These are phyloP conservation scores for Epizoanthus ramosus DNA, from an alignment of 92 coral and sea anemone species.

Conservation along the genomic window DNA sequence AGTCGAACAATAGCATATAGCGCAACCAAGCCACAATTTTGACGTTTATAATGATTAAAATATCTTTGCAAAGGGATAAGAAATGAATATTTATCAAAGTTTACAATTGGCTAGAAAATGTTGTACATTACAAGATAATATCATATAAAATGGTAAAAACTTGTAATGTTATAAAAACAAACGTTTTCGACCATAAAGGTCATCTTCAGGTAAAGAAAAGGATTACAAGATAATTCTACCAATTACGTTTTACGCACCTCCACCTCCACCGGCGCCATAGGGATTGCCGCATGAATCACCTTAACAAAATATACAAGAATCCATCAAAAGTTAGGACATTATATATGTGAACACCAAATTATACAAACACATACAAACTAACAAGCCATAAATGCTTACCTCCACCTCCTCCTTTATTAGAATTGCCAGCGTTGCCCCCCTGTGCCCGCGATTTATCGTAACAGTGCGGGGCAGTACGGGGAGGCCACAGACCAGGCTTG, in stretches of 20 bases:
- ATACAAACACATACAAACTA: background rate
- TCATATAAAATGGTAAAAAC: too few relatives aligned
- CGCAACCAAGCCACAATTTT: background rate
- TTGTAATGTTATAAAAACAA: too few relatives aligned
- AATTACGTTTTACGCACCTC: background rate
- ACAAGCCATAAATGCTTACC: conserved; percentile 5
- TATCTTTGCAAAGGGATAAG: background rate
- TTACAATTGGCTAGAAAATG: background rate
- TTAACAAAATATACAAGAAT: background rate
- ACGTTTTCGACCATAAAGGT: too few relatives aligned
- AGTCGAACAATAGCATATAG: too few relatives aligned
- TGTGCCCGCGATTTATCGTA: conserved; percentile 27
- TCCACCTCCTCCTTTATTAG: conserved; percentile 42
- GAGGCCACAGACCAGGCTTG: conserved; percentile 30
- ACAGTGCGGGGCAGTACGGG: conserved; percentile 17
- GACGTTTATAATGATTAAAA: background rate
- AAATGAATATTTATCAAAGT: background rate
- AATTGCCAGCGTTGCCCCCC: conserved; percentile 46
- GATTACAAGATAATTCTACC: background rate
- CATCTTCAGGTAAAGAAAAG: too few relatives aligned
- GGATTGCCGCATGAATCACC: conserved; percentile 26
- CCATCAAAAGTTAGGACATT: background rate
- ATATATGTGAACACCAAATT: background rate
- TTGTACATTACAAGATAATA: background rate
- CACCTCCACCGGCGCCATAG: conserved; percentile 27